These are phyloP conservation scores for Brachionus koreanus DNA, from an alignment of 1,140 invertebrate genomes.

Conservation along the genomic window DNA sequence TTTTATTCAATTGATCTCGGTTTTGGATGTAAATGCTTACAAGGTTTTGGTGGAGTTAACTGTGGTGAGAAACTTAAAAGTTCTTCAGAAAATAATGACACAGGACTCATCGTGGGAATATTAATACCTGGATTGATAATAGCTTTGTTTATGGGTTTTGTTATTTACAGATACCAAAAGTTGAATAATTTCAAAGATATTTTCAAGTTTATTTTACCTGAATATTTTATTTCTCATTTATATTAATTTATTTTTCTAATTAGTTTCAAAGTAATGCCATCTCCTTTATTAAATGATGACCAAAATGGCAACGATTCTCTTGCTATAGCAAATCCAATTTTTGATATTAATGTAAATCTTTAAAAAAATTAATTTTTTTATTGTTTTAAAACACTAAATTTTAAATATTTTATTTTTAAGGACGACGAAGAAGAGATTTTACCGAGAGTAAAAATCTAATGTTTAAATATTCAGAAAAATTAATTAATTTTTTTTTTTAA, in stretches of 20 bases:
- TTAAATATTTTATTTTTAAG: background rate
- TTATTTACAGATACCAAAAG: conserved; percentile 19
- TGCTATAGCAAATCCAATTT: conserved; percentile 27
- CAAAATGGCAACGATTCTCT: background rate
- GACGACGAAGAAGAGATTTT: conserved; percentile 2
- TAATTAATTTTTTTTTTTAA: background rate
- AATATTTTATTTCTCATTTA: background rate
- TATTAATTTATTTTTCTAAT: background rate
- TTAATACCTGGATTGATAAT: conserved; percentile 21
- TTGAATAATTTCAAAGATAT: background rate
- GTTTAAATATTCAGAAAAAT: background rate
- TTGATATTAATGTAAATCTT: conserved; percentile 26
- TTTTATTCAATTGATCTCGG: conserved; percentile 48
- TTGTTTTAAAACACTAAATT: no score
- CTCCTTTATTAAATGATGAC: background rate
- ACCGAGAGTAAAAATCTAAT: background rate
- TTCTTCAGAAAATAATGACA: background rate
- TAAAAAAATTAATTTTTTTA: background rate
- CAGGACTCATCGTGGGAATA: background rate
- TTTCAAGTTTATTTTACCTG: conserved; percentile 1
- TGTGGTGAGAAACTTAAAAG: conserved; percentile 48
- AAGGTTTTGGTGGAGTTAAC: conserved; percentile 50
- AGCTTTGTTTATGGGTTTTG: background rate
- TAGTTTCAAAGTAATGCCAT: background rate
- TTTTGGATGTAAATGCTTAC: conserved; percentile 50